phyloP scores from a whole-genome alignment of 53 echinoderm and acorn worm genomes.

The Apostichopus leukothele region DNA sequence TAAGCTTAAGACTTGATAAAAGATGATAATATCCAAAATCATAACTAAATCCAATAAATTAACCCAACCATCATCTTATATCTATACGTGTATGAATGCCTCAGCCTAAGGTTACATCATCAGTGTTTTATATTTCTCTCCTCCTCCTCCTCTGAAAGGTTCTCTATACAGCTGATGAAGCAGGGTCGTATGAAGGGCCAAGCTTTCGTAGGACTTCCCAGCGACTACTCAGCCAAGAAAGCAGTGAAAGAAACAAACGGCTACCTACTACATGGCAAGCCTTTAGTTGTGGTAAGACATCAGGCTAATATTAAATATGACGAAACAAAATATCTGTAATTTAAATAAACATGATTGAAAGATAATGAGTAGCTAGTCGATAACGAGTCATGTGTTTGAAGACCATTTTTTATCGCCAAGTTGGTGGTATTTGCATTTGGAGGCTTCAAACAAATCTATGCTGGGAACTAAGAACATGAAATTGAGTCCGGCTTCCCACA shows the following conservation, averaged over 20 bases:
- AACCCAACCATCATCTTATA: too few relatives aligned
- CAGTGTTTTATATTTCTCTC: background rate
- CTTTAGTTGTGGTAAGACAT: conserved; percentile 89
- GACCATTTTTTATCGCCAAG: too few relatives aligned
- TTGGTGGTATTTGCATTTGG: background rate
- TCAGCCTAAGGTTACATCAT: background rate
- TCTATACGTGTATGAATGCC: too few relatives aligned
- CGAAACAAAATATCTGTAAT: too few relatives aligned
- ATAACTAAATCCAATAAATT: too few relatives aligned
- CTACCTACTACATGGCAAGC: conserved; percentile 80
- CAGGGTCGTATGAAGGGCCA: conserved; percentile 99
- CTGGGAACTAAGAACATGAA: background rate
- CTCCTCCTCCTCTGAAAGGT: conserved; percentile 54
- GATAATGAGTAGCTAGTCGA: too few relatives aligned
- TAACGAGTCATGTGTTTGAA: too few relatives aligned
- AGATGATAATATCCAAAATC: too few relatives aligned
- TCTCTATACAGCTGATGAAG: conserved; percentile 92
- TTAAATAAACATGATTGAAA: too few relatives aligned
- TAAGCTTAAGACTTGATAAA: too few relatives aligned
- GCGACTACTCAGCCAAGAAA: conserved; percentile 85
- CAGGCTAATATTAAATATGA: too few relatives aligned
- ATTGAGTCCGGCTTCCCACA: too few relatives aligned
- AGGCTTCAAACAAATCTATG: background rate
- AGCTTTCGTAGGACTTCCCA: conserved; percentile 91
- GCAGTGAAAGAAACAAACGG: conserved; percentile 91